Evolutionary conservation across 2,113 vertebrate species (phyloP).

Genomic region (Albula glossodonta): DNA sequence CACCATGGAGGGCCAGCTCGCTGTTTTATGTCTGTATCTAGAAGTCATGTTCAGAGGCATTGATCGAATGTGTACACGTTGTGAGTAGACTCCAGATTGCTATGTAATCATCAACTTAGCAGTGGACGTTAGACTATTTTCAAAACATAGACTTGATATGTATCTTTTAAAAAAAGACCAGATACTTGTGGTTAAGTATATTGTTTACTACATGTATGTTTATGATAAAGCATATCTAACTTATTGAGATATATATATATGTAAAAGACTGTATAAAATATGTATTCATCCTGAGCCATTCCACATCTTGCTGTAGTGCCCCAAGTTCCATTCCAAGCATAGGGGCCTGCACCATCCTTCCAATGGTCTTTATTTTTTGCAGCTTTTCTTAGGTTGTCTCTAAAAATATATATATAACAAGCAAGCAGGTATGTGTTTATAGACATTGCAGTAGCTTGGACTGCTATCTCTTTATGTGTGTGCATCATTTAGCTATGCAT

Average conservation of each 20-base stretch:
- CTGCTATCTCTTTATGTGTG: conserved; percentile 48
- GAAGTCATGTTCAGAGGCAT: conserved; percentile 24
- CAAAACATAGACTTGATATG: conserved; percentile 50
- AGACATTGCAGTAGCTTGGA: conserved; percentile 55
- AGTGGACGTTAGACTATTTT: conserved; percentile 39
- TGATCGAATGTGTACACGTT: conserved; percentile 31
- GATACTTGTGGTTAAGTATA: conserved; percentile 74
- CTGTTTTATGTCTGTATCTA: conserved; percentile 19
- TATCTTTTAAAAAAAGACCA: conserved; percentile 67
- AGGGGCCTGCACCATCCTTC: conserved; percentile 38
- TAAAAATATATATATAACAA: conserved; percentile 47
- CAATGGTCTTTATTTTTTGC: conserved; percentile 48
- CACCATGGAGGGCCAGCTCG: conserved; percentile 35
- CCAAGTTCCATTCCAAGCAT: conserved; percentile 34
- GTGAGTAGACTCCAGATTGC: conserved; percentile 40
- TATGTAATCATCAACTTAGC: conserved; percentile 39
- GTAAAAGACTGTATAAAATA: conserved; percentile 44
- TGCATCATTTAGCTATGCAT: conserved; percentile 56
- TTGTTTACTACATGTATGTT: conserved; percentile 66
- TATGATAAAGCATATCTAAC: conserved; percentile 64
- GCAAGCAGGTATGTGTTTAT: conserved; percentile 50
- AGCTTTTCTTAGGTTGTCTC: conserved; percentile 48
- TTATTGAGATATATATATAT: conserved; percentile 61
- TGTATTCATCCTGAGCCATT: conserved; percentile 49
- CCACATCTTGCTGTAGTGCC: conserved; percentile 47